A percentile compares a stretch with the other conserved stretches of the same genome.
These are phyloP conservation scores for Centropus bengalensis DNA, from an alignment of 2,113 vertebrate species.

Conservation along the genomic window DNA sequence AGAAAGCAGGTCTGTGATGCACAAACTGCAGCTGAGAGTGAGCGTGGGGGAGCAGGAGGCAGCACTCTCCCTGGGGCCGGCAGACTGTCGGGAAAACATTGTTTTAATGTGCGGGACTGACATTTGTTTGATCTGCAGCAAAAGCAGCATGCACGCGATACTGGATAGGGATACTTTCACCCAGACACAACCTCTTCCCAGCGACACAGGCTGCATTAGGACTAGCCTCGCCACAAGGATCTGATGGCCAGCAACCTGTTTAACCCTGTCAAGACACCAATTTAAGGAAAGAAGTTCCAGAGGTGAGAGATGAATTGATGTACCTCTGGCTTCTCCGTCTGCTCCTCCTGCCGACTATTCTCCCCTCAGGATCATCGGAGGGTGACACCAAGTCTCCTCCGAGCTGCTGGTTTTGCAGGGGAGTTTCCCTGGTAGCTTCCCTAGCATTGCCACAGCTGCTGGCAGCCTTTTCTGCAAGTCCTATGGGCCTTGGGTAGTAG, in stretches of 20 bases:
- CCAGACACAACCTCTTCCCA: background rate
- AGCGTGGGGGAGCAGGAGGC: background rate
- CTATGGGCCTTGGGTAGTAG: conserved; percentile 91
- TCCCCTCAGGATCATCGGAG: conserved; percentile 58
- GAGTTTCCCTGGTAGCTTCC: conserved; percentile 48
- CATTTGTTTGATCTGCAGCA: background rate
- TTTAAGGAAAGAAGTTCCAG: background rate
- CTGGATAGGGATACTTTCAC: background rate
- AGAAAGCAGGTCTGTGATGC: background rate
- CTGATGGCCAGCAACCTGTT: background rate
- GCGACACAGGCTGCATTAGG: background rate
- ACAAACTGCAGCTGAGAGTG: background rate
- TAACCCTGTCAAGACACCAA: background rate
- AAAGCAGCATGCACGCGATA: background rate
- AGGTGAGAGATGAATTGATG: background rate
- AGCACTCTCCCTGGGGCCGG: background rate
- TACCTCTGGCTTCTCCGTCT: conserved; percentile 90
- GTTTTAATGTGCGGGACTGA: background rate
- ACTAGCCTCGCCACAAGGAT: background rate
- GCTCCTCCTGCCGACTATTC: conserved; percentile 77
- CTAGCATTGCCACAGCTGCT: background rate
- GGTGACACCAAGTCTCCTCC: conserved; percentile 64
- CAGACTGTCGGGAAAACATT: background rate
- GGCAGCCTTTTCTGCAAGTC: conserved; percentile 78
- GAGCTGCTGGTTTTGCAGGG: conserved; percentile 3